A percentile compares a stretch with the other conserved stretches of the same genome.
Conservation (phyloP, 2,797 vertebrate genomes). For the Muscicapa striata region DNA sequence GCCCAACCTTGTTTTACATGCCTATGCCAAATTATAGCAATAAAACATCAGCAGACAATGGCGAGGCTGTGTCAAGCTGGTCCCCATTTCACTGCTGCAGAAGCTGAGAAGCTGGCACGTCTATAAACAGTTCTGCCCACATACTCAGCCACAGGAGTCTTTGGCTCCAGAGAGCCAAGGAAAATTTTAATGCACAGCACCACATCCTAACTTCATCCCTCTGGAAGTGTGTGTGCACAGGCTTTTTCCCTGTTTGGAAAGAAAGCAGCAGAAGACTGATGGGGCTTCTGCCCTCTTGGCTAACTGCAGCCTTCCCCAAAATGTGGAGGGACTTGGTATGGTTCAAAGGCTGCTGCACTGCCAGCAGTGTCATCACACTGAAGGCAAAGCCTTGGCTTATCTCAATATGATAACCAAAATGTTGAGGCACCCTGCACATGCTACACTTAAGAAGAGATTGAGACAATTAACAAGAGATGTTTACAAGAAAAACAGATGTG, state of each 20-base stretch:
- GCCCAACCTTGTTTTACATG: not conserved
- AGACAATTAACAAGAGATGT: not conserved
- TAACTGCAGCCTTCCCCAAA: not conserved
- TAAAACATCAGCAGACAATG: not conserved
- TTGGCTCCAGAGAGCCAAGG: not conserved
- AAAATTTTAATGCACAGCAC: not conserved
- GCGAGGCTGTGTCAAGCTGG: not conserved
- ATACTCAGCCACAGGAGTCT: not conserved
- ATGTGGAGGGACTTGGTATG: not conserved
- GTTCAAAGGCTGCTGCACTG: not conserved
- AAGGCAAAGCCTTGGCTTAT: not conserved
- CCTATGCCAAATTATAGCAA: not conserved
- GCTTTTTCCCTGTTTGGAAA: not conserved
- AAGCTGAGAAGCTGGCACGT: not conserved
- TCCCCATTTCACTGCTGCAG: not conserved
- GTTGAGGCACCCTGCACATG: not conserved
- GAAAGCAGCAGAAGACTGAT: not conserved
- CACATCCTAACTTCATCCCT: not conserved
- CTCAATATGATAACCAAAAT: not conserved
- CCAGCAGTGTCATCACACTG: not conserved
- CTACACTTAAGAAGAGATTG: not conserved
- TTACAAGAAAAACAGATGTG: not conserved
- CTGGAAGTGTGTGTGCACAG: not conserved
- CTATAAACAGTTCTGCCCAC: not conserved
- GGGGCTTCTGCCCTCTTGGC: not conserved